These are phyloP conservation scores for Liodrosophila aerea DNA, from an alignment of 2,888 invertebrate genomes.

Conservation along the genomic window DNA sequence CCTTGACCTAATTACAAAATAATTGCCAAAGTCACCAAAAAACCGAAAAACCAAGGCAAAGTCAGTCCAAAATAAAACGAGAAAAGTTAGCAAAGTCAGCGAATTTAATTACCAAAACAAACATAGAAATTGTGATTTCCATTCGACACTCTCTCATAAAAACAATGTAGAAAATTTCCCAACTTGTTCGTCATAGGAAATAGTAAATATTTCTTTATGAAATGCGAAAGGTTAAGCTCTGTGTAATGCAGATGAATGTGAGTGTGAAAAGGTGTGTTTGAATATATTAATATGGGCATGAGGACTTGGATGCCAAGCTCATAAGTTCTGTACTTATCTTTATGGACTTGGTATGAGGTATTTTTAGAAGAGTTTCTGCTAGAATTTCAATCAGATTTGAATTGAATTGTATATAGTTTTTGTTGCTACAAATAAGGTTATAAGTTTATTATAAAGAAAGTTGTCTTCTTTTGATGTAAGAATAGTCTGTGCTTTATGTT, in stretches of 20 bases:
- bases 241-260: constrained; percentile 6
- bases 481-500: too few species aligned
- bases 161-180: constrained; percentile 22
- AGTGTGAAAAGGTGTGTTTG: too few species aligned
- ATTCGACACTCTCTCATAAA: constrained; percentile 34
- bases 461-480: too few species aligned
- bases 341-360: too few species aligned
- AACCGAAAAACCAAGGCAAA: neutral
- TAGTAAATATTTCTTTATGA: constrained; percentile 8
- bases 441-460: too few species aligned
- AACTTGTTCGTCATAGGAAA: constrained; percentile 8
- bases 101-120: constrained; percentile 75
- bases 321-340: too few species aligned
- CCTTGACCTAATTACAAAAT: constrained; percentile 76
- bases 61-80: neutral
- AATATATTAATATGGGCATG: too few species aligned
- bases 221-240: constrained; percentile 48
- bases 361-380: too few species aligned
- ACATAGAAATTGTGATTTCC: constrained; percentile 52
- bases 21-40: constrained; percentile 45
- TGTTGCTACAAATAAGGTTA: too few species aligned
- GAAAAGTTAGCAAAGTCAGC: constrained; percentile 37
- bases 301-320: too few species aligned
- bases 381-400: too few species aligned
- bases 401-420: too few species aligned